Base-by-base conservation (phyloP, 1,140 invertebrate species). In the fruit fly (Drosophila melanogaster) region DNA sequence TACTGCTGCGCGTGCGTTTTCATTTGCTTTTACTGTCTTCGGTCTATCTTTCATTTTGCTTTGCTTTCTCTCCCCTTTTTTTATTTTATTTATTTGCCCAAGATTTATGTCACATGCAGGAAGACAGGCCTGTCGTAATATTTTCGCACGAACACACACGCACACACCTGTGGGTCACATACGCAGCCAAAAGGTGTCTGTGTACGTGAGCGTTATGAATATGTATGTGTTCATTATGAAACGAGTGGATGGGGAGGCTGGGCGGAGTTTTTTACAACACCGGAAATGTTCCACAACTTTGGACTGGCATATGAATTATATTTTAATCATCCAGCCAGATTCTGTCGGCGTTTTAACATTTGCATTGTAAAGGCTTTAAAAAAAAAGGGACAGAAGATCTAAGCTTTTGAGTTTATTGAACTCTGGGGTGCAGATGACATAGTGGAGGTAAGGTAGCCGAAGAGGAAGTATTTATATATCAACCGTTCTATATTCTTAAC, bases 201-300 rank as follows among this genome's bases (percentile, higher is more conserved):
- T 41, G 50, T 57, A 62, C 47, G 59, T 77, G 75, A 55, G 62
- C 77, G 65, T 73, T 89, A 89, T 87, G 84, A 89, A 87, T 87
- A 87, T 87, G 83, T 81, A 83, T 87, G 83, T 60, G 83, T 87
- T 89, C 76, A 87, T 87, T 83, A 87, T 57, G 66, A 62, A 64
- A 70, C 30, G 8, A 30, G 30, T 30, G 30, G 2, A 59, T 14
- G 2, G 59, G 46, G 30, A 8, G n/a, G 53, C 12, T n/a, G 60
- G 24, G 1, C 4, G 49, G 38, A 38, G 77, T 83, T 84, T 89
- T 86, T 84, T 84, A 79, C 78, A 67, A 70, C 71, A 67, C 51
- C 83, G 83, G 83, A 89, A 87, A 84, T 77, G 72, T 81, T 73
- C 75, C 76, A 73, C 59, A 84, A 83, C 84, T 83, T 89, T 79